Base-by-base conservation (phyloP, 2,797 vertebrate species). In the Hyperoplus lanceolatus region DNA sequence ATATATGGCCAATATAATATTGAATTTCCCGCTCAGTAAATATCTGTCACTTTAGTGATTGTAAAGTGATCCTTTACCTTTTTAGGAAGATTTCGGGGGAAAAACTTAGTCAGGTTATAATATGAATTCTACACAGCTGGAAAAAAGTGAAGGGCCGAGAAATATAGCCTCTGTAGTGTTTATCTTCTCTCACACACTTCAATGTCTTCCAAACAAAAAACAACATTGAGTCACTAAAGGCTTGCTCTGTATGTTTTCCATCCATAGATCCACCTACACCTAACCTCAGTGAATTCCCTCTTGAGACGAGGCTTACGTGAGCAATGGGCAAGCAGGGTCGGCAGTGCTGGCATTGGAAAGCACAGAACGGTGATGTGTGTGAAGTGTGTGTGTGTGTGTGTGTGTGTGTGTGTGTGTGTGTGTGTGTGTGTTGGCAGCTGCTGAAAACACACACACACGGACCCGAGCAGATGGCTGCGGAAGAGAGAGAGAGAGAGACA, bases 231-330 rank as follows among this genome's bases (percentile, higher is more conserved):
- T 93, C 90, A 91, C 76, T 90, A 90, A 88, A 83, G 81, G 79
- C 83, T 29, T 73, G 86, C 83, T 89, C 79, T 86, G 76, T 80
- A 66, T 73, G 80, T 79, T 82, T 81, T 81, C 86, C 77, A 83
- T 90, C 89, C 90, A 91, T 77, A 86, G 82, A 90, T 90, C 91
- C 92, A 92, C 90, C 92, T 90, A 93, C 92, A 88, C 79, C 81
- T 70, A 80, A 84, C 86, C 88, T 82, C 81, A 93, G 83, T 77
- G 89, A 85, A 77, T 86, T 89, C 85, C 90, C 92, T 93, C 93
- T 86, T 90, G 93, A 93, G 92, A 94, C 86, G 10, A 77, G 80
- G 90, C 89, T 93, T 92, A 94, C 70, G 89, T 92, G 90, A 94
- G 91, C 85, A 46, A 82, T 29, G 29, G 70, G 81, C 62, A 83